Evolutionary conservation across 2,888 invertebrate species (phyloP).

Genomic region (Lepidochitona cinerea): DNA sequence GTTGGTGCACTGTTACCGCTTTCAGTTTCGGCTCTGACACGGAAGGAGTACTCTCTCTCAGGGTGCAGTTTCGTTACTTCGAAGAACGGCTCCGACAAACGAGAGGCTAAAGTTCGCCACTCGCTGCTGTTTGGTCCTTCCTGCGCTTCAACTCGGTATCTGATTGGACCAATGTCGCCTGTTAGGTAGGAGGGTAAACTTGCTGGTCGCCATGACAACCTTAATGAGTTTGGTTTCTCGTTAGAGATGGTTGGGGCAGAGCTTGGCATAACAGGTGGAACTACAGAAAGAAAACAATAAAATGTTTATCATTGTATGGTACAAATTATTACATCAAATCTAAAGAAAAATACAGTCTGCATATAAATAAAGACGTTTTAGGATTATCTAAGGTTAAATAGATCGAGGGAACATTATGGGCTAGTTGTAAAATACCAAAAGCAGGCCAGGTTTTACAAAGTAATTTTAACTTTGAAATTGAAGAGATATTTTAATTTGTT

Average conservation of each 20-base stretch:
- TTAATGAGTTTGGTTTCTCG: constrained; percentile 50
- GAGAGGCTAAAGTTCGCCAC: constrained; percentile 38
- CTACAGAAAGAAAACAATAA: constrained; percentile 27
- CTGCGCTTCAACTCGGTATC: constrained; percentile 71
- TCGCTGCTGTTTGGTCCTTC: constrained; percentile 74
- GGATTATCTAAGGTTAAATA: too few relatives aligned
- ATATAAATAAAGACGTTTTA: too few relatives aligned
- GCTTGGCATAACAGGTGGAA: constrained; percentile 54
- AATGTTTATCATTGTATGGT: background rate
- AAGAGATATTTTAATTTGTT: too few relatives aligned
- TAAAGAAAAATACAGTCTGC: too few relatives aligned
- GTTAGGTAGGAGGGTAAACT: constrained; percentile 73
- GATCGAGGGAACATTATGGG: too few relatives aligned
- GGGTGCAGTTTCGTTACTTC: constrained; percentile 12
- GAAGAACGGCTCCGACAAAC: constrained; percentile 17
- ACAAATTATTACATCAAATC: too few relatives aligned
- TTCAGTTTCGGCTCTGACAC: constrained; percentile 74
- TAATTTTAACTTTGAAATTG: too few relatives aligned
- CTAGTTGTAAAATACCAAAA: too few relatives aligned
- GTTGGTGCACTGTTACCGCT: constrained; percentile 16
- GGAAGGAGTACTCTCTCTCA: constrained; percentile 89
- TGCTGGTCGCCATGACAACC: constrained; percentile 58
- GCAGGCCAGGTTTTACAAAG: too few relatives aligned
- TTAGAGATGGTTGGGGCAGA: constrained; percentile 55
- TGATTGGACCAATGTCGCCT: constrained; percentile 52